Base-by-base conservation (phyloP, 2,113 vertebrate genomes). In the Heterocephalus glaber region DNA sequence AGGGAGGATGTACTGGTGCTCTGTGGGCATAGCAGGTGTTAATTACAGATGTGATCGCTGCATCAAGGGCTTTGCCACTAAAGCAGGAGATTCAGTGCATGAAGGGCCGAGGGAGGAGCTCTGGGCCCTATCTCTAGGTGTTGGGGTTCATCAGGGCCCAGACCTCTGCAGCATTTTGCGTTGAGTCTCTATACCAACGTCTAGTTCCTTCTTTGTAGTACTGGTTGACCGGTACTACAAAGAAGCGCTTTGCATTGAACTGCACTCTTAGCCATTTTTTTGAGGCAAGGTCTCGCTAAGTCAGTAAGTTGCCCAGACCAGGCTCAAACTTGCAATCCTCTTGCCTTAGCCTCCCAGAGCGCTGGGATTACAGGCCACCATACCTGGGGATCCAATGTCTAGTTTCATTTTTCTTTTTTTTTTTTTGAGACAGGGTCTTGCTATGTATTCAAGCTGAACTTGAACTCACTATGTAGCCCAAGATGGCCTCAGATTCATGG, bases 11-110 rank as follows among this genome's bases (percentile, higher is more conserved):
- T 0, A 22, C 35, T 12, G 17, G 56, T 28, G 20, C 52, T 30
- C 3, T 0, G 3, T 7, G 4, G 74, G 52, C 8, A 0, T n/a
- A 14, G 4, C 5, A 33, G 16, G 2, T 7, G 1, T 4, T 38
- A 1, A 19, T 41, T 35, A 33, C 7, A 41, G 33, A 28, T 12
- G 30, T 3, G 19, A 49, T 12, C 41, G 2, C 28, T 7, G 1
- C 6, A 35, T 24, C 41, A 0, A 38, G 19, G 52, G 35, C 61
- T 6, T 66, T 2, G 4, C 30, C 68, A 9, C 13, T 0, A 47
- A 58, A 54, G 14, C 3, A 38, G 44, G 85, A 52, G 90, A 20
- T 6, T 0, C 10, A 52, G 14, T 10, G 60, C 35, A 16, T 54
- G 19, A 0, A n/a, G 22, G n/a, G 38, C 72, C 28, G 30, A 6